Percentiles rank a stretch among this genome's conserved stretches.
phyloP scores from a whole-genome alignment of 2,113 vertebrate genomes.

The Brienomyrus longianalis region DNA sequence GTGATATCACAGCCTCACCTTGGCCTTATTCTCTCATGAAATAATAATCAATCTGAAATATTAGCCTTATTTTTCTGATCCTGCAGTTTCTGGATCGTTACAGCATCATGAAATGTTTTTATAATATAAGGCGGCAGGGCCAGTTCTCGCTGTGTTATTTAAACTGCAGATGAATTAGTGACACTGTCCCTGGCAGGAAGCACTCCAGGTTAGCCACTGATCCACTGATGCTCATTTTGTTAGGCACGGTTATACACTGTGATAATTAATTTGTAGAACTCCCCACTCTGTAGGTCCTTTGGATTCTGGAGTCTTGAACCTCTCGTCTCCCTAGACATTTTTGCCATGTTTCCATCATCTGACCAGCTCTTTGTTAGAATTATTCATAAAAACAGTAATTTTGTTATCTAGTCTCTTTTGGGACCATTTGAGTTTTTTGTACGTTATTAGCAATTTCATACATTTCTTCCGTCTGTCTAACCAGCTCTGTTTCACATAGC shows the following conservation, averaged over 20 bases:
- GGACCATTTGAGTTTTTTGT: not conserved
- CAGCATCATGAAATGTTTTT: slow-evolving; percentile 25
- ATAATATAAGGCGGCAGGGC: slow-evolving; percentile 4
- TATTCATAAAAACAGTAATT: not conserved
- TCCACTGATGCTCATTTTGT: not conserved
- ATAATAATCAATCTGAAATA: slow-evolving; percentile 31
- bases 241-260: not conserved
- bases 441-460: not conserved
- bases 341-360: not conserved
- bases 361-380: not conserved
- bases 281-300: not conserved
- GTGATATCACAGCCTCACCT: slow-evolving; percentile 22
- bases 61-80: slow-evolving; percentile 13
- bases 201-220: not conserved
- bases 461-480: not conserved
- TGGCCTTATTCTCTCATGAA: slow-evolving; percentile 29
- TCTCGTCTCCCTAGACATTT: not conserved
- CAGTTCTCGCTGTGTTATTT: slow-evolving; percentile 20
- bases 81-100: not conserved
- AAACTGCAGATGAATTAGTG: slow-evolving; percentile 18
- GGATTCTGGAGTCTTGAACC: not conserved
- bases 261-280: not conserved
- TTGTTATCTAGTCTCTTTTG: not conserved
- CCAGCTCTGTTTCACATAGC: not conserved
- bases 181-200: not conserved